A percentile compares a stretch with the other conserved stretches of the same genome.
phyloP scores from a whole-genome alignment of 2,888 invertebrate genomes.

The Acleris laterana region DNA sequence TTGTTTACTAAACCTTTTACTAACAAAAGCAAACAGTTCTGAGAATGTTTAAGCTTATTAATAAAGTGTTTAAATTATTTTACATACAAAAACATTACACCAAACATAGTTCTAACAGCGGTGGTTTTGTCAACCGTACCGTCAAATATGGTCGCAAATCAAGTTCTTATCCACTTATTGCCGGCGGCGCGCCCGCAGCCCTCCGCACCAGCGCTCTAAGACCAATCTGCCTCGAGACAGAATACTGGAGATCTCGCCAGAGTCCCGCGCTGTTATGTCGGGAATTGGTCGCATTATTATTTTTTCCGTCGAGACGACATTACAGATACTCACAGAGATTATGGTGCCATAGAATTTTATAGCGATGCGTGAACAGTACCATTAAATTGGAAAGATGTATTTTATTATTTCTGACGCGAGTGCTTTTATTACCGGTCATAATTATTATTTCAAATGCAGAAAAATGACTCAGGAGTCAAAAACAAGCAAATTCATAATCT shows the following conservation, averaged over 20 bases:
- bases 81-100: too few species aligned
- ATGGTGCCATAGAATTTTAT: neutral
- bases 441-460: too few species aligned
- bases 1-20: too few species aligned
- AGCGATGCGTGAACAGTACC: neutral
- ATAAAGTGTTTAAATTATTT: too few species aligned
- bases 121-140: conserved; percentile 1
- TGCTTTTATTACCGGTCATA: too few species aligned
- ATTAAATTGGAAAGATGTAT: neutral
- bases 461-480: too few species aligned
- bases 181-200: neutral
- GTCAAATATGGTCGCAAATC: conserved; percentile 14
- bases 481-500: too few species aligned
- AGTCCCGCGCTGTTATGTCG: neutral
- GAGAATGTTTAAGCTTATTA: too few species aligned
- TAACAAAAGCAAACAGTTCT: too few species aligned
- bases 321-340: neutral
- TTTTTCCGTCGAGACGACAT: neutral
- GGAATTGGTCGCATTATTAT: neutral
- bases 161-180: conserved; percentile 17
- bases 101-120: neutral
- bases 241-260: neutral
- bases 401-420: too few species aligned
- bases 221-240: neutral
- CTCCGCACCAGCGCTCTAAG: neutral